Conservation (phyloP, 2,113 vertebrate species). For the Capreolus pygargus region DNA sequence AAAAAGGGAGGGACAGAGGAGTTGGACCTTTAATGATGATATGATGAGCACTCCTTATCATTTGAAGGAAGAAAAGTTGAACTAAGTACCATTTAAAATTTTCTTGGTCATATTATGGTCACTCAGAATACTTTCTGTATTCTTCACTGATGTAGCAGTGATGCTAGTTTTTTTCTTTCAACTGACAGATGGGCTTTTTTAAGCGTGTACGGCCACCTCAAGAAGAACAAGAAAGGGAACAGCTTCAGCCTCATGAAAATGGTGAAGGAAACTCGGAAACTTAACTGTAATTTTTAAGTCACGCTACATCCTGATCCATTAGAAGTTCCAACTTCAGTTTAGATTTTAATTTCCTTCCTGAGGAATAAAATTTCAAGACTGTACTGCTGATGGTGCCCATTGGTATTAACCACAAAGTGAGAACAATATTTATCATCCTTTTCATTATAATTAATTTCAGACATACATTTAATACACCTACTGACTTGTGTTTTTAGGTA, state of each 20-base stretch:
- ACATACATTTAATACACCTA: conserved; percentile 42
- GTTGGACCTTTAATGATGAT: too few relatives aligned
- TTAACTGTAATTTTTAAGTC: conserved; percentile 78
- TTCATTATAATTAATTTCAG: conserved; percentile 39
- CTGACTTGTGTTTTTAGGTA: conserved; percentile 55
- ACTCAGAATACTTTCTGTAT: neutral
- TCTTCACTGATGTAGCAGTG: neutral
- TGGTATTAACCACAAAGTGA: conserved; percentile 52
- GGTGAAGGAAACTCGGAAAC: conserved; percentile 92
- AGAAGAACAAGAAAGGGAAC: conserved; percentile 95
- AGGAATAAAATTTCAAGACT: conserved; percentile 45
- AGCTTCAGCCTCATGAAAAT: conserved; percentile 95
- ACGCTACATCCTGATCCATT: conserved; percentile 43
- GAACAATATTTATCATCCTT: conserved; percentile 50
- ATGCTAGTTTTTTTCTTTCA: neutral
- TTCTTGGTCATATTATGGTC: neutral
- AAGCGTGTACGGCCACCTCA: conserved; percentile 96
- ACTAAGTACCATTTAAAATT: too few relatives aligned
- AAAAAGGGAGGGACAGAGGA: neutral
- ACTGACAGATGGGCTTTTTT: conserved; percentile 94
- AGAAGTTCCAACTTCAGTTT: conserved; percentile 30
- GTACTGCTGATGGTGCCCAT: conserved; percentile 50
- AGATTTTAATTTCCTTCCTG: conserved; percentile 37
- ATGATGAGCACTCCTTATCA: neutral
- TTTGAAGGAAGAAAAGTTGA: neutral